Percentiles rank a stretch among this genome's conserved stretches.
Evolutionary conservation across 2,797 vertebrate genomes (phyloP).

Genomic region (Lithobates pipiens): DNA sequence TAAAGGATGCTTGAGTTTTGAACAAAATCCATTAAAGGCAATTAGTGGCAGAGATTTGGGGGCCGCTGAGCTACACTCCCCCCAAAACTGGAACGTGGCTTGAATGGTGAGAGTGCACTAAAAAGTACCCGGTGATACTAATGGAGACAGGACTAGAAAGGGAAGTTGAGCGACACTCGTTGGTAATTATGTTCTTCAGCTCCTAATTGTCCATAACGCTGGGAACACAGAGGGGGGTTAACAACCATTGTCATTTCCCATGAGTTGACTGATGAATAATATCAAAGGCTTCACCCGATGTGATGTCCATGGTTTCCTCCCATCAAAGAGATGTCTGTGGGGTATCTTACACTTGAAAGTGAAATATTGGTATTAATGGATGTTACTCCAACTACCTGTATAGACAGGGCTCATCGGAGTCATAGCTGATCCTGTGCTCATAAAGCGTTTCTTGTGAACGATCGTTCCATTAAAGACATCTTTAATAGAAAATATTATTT

Average conservation of each 20-base stretch:
- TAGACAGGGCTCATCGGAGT: not conserved
- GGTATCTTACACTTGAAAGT: conserved; percentile 41
- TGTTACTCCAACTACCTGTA: not conserved
- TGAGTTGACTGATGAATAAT: conserved; percentile 28
- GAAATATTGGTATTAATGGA: conserved; percentile 28
- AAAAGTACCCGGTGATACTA: not conserved
- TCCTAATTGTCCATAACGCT: conserved; percentile 29
- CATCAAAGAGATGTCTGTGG: conserved; percentile 18
- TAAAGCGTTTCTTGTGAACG: not conserved
- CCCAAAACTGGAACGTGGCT: not conserved
- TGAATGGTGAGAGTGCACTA: not conserved
- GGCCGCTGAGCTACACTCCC: not conserved
- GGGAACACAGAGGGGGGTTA: not conserved
- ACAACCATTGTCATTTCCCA: conserved; percentile 14
- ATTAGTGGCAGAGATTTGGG: conserved; percentile 12
- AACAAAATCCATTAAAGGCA: conserved; percentile 16
- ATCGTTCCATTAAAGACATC: not conserved
- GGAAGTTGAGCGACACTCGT: not conserved
- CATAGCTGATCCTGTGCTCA: not conserved
- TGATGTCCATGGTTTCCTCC: not conserved
- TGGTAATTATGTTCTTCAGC: conserved; percentile 44
- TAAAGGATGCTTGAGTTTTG: not conserved
- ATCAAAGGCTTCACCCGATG: conserved; percentile 10
- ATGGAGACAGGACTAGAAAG: not conserved
- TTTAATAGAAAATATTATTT: too few relatives aligned